Evolutionary conservation across 2,888 invertebrate species (phyloP), one percentile per base, ranked within the genome.

Genomic region (Parasteatoda lunata): DNA sequence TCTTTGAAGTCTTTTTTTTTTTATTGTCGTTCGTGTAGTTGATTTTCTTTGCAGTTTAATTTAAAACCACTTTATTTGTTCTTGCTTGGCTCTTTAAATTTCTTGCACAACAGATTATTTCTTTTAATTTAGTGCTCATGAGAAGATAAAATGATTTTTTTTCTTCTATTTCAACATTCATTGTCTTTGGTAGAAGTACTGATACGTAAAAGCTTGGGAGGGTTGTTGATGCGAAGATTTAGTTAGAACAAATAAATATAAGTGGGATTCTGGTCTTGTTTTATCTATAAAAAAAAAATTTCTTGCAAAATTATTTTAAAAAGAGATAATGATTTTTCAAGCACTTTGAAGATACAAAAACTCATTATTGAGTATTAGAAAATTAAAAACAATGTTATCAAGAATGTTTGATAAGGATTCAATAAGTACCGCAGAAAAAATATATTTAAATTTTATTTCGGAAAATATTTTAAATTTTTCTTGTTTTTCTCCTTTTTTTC

Each of bases 1-100:
- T n/a, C 79, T 79, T 79, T 79, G 79, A 79, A 72, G 79, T 71
- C 64, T 71, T 77, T 78, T 76, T 78, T 76, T 48, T 51, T 48
- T 11, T 9, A 66, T 77, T 77, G 65, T 51, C 59, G 47, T 70
- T 65, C 52, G 15, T 30, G 54, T 66, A 59, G 70, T 6, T 51
- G 30, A 65, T 51, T 71, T 77, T 65, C 65, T 79, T 79, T 71
- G 54, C 54, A 54, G 51, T 72, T 65, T 48, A 30, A 79, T 71
- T 72, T 78, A 64, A 72, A 65, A 71, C 49, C 64, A 51, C 64
- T n/a, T 69, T 68, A 52, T 69, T 51, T 77, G 68, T 69, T 48
- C 13, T 9, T 52, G 45, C 13, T 75, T 64, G 51, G 70, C 49
- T 70, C 68, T 70, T 8, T n/a, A 70, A 70, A n/a, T 48, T 70